phyloP scores from a whole-genome alignment of 2,113 vertebrate species.

The Sebastes schlegelii region DNA sequence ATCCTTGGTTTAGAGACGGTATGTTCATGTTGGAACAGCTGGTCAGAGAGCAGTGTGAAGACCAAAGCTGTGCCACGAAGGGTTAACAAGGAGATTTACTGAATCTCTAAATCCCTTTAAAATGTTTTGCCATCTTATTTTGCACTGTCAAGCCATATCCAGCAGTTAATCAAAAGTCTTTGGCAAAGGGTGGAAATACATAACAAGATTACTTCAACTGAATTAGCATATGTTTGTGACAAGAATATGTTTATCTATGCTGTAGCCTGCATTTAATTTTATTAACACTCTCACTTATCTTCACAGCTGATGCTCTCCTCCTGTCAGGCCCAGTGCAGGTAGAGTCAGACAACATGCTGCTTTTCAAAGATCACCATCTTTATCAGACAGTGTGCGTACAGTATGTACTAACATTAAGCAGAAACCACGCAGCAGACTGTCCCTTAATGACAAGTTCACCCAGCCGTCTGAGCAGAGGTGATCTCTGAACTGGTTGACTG shows the following conservation, averaged over 20 bases:
- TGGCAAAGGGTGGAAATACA: slow-evolving; percentile 39
- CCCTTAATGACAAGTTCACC: background rate
- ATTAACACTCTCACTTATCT: slow-evolving; percentile 29
- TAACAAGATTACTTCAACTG: slow-evolving; percentile 55
- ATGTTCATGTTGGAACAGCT: too few species aligned
- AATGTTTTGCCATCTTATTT: slow-evolving; percentile 31
- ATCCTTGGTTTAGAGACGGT: background rate
- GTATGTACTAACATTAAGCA: background rate
- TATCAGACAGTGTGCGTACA: background rate
- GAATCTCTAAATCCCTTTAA: slow-evolving; percentile 23
- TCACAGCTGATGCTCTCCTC: background rate
- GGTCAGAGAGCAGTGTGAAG: background rate
- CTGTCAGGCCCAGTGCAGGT: background rate
- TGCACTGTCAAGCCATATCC: slow-evolving; percentile 10
- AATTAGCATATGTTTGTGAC: slow-evolving; percentile 49
- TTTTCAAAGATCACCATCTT: background rate
- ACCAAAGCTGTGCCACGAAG: background rate
- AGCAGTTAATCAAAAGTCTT: slow-evolving; percentile 49
- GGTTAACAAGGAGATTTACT: slow-evolving; percentile 13
- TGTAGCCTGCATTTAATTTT: slow-evolving; percentile 25
- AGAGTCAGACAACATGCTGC: background rate
- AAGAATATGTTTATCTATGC: slow-evolving; percentile 30
- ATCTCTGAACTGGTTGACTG: background rate
- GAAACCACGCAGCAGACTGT: background rate
- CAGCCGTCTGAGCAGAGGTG: background rate